Percentiles rank a stretch among this genome's conserved stretches.
Evolutionary conservation across 2,888 invertebrate species (phyloP).

Genomic region (Crocallis elinguaria): DNA sequence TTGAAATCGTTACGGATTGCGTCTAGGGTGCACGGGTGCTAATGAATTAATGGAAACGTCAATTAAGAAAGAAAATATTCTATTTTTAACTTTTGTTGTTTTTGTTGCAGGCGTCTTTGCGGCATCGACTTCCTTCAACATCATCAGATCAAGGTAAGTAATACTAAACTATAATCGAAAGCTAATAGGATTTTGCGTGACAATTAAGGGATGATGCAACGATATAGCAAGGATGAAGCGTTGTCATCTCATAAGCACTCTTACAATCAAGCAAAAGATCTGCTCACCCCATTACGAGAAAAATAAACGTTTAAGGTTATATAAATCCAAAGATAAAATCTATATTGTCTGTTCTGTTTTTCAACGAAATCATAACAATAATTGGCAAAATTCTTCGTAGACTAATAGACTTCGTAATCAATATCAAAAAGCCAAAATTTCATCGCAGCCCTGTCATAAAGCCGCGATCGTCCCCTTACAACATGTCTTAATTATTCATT

Average conservation of each 20-base stretch:
- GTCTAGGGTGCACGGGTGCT: conserved; percentile 51
- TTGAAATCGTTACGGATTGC: conserved; percentile 52
- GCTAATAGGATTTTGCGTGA: too few relatives aligned
- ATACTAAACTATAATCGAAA: too few relatives aligned
- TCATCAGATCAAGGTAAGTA: conserved; percentile 73
- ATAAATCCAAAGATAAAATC: too few relatives aligned
- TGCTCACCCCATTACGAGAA: too few relatives aligned
- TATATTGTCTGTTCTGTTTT: too few relatives aligned
- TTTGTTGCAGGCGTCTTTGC: conserved; percentile 78
- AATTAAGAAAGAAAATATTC: conserved; percentile 1
- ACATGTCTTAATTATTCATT: conserved; percentile 82
- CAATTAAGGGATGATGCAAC: too few relatives aligned
- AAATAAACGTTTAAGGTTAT: too few relatives aligned
- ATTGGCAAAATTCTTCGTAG: background rate
- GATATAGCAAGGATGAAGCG: too few relatives aligned
- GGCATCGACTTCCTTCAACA: conserved; percentile 75
- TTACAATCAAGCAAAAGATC: too few relatives aligned
- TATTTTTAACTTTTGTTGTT: conserved; percentile 36
- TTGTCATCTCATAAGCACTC: too few relatives aligned
- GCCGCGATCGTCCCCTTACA: conserved; percentile 54
- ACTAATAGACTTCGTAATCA: conserved; percentile 29
- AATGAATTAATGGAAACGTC: conserved; percentile 46
- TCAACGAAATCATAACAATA: too few relatives aligned
- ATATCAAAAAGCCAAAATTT: conserved; percentile 45
- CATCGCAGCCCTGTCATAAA: conserved; percentile 48